phyloP scores from a whole-genome alignment of 2,888 invertebrate genomes.

The Andrena haemorrhoa region DNA sequence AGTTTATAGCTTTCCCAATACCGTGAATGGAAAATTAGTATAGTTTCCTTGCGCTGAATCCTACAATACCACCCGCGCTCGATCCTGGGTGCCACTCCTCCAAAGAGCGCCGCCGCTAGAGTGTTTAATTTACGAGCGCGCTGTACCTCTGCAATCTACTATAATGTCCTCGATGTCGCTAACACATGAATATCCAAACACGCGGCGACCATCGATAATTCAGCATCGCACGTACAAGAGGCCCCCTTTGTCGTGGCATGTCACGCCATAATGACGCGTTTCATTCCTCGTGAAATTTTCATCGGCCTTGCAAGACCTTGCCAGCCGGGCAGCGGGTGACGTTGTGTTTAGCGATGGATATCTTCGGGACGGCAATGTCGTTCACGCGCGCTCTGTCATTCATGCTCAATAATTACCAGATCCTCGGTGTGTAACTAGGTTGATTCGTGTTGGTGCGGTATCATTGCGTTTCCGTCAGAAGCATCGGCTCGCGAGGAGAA shows the following conservation, averaged over 20 bases:
- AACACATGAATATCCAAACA: constrained; percentile 78
- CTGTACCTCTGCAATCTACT: no score
- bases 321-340: constrained; percentile 27
- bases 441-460: background rate
- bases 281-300: constrained; percentile 70
- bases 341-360: background rate
- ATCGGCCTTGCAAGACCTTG: constrained; percentile 65
- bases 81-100: no score
- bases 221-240: constrained; percentile 77
- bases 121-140: no score
- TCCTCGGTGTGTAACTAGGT: background rate
- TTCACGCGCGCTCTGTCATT: background rate
- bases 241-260: constrained; percentile 74
- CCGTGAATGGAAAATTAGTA: no score
- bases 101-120: no score
- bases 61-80: no score
- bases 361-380: background rate
- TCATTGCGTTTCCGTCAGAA: background rate
- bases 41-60: no score
- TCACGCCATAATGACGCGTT: constrained; percentile 73
- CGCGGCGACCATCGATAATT: constrained; percentile 80
- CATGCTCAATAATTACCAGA: background rate
- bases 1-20: no score
- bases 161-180: constrained; percentile 69
- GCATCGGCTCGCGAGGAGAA: background rate